phyloP scores from a whole-genome alignment of 2,113 vertebrate species.

The Eclectus roratus region DNA sequence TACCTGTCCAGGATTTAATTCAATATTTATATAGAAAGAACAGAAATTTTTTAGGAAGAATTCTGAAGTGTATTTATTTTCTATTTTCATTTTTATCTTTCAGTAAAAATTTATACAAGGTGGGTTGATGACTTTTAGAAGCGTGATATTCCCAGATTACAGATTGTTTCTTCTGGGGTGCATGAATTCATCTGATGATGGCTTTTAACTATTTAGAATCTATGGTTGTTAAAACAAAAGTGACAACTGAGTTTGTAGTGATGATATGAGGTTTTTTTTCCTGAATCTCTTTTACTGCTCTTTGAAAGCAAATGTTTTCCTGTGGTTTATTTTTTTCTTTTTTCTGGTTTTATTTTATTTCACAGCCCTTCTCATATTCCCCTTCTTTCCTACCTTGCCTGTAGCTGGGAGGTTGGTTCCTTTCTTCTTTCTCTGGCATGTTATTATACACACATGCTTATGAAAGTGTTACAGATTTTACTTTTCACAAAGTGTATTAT shows the following conservation, averaged over 20 bases:
- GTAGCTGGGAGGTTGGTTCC: background rate
- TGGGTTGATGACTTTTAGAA: background rate
- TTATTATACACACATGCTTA: background rate
- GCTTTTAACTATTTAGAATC: background rate
- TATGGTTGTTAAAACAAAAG: background rate
- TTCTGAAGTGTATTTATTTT: background rate
- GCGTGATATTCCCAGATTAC: background rate
- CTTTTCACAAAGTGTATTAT: background rate
- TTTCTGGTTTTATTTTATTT: background rate
- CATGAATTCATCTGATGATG: background rate
- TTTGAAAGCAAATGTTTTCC: background rate
- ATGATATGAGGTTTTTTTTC: background rate
- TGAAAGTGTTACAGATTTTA: background rate
- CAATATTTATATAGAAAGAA: background rate
- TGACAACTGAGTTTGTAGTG: background rate
- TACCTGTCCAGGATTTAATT: background rate
- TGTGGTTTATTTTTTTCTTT: background rate
- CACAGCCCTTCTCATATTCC: background rate
- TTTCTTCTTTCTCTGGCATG: background rate
- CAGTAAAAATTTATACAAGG: background rate
- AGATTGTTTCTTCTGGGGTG: background rate
- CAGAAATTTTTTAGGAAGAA: background rate
- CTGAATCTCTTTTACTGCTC: background rate
- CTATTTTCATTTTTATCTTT: background rate
- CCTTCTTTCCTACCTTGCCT: background rate